Evolutionary conservation across 37 sponge, comb jelly and placozoan species (phyloP).

Genomic region (Geodia barretti): DNA sequence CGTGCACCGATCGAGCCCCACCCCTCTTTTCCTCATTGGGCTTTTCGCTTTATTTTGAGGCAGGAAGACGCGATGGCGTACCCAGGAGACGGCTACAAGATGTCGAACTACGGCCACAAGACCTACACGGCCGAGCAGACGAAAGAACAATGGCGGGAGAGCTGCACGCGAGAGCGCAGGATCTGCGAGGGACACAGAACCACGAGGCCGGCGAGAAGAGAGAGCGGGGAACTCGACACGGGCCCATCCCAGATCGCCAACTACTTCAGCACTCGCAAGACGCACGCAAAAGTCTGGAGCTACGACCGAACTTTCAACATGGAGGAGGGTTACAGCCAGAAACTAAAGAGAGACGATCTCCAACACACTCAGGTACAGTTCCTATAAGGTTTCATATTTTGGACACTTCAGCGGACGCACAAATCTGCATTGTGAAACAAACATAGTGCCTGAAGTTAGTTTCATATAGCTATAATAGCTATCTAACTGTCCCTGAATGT

Average conservation of each 20-base stretch:
- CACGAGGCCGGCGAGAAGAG: not conserved
- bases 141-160: constrained; percentile 90
- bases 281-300: not conserved
- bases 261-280: constrained; percentile 63
- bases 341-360: constrained; percentile 89
- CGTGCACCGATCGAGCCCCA: too few species aligned
- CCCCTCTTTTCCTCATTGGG: too few species aligned
- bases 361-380: constrained; percentile 77
- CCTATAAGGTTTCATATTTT: too few species aligned
- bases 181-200: constrained; percentile 20
- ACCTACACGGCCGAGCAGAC: constrained; percentile 80
- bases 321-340: constrained; percentile 85
- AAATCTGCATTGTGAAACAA: too few species aligned
- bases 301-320: constrained; percentile 78
- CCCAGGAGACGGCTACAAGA: constrained; percentile 91
- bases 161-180: constrained; percentile 60
- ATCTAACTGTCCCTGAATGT: too few species aligned
- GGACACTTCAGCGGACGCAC: too few species aligned
- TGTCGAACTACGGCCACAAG: constrained; percentile 93
- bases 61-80: constrained; percentile 68
- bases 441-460: too few species aligned
- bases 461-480: too few species aligned
- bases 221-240: not conserved
- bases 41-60: too few species aligned
- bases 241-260: constrained; percentile 1